phyloP scores from a whole-genome alignment of 2,113 vertebrate genomes.

The Osmerus mordax region DNA sequence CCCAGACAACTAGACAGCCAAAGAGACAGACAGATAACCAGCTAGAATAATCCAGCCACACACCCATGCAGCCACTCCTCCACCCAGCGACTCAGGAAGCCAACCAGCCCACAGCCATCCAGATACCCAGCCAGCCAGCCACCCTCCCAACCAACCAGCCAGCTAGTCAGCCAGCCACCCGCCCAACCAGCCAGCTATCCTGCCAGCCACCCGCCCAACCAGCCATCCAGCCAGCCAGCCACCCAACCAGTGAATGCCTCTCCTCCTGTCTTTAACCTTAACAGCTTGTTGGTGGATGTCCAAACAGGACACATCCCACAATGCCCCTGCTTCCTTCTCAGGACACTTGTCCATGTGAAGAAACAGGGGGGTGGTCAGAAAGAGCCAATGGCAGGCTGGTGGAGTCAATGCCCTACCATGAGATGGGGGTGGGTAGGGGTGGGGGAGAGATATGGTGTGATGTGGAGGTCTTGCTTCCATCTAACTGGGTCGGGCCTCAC shows the following conservation, averaged over 20 bases:
- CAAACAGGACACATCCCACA: constrained; percentile 16
- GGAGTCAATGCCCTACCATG: constrained; percentile 7
- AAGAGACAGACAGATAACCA: neutral
- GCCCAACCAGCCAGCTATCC: neutral
- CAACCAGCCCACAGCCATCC: neutral
- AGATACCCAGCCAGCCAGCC: neutral
- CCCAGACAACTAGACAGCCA: neutral
- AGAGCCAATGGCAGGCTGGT: constrained; percentile 1
- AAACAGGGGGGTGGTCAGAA: neutral
- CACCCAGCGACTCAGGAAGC: neutral
- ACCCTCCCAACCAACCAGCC: too few relatives aligned
- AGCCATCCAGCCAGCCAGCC: neutral
- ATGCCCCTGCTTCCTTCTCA: constrained; percentile 6
- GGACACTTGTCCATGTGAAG: constrained; percentile 20
- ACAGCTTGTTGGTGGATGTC: neutral
- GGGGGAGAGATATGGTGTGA: constrained; percentile 12
- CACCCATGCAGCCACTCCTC: neutral
- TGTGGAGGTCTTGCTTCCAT: constrained; percentile 17
- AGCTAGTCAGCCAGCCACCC: neutral
- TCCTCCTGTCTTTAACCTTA: neutral
- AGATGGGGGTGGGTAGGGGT: neutral
- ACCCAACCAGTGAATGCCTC: neutral
- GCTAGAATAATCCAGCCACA: neutral
- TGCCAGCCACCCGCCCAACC: neutral
- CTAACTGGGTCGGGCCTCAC: constrained; percentile 26